Evolutionary conservation across 92 coral and sea anemone genomes (phyloP).

Genomic region (Siderastrea siderea): DNA sequence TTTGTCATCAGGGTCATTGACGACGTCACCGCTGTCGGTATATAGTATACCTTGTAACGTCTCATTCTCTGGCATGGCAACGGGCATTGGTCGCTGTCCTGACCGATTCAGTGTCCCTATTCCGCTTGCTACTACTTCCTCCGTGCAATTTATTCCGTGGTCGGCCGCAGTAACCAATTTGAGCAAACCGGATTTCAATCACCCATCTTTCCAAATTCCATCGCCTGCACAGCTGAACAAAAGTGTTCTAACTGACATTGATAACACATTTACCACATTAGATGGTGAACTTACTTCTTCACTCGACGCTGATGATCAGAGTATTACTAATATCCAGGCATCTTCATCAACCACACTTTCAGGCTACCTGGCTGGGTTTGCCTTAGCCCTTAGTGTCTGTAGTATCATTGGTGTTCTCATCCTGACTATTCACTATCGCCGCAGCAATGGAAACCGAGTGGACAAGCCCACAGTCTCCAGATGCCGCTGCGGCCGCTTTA

Average conservation of each 20-base stretch:
- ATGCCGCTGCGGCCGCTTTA: neutral
- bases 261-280: constrained; percentile 28
- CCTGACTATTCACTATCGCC: neutral
- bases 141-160: constrained; percentile 12
- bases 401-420: neutral
- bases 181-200: neutral
- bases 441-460: neutral
- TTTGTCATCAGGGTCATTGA: constrained; percentile 24
- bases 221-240: constrained; percentile 24
- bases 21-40: constrained; percentile 37
- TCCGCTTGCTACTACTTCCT: constrained; percentile 13
- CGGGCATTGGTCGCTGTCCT: constrained; percentile 54
- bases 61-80: constrained; percentile 19
- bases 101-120: constrained; percentile 23
- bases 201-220: neutral
- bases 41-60: constrained; percentile 62
- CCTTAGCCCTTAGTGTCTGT: neutral
- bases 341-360: neutral
- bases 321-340: constrained; percentile 12
- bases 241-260: constrained; percentile 41
- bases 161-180: neutral
- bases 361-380: neutral
- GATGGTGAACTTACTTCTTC: constrained; percentile 34
- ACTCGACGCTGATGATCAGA: neutral
- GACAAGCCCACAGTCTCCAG: neutral